These are phyloP conservation scores for Poecilobothrus nobilitatus DNA, from an alignment of 2,888 invertebrate species.

Conservation along the genomic window DNA sequence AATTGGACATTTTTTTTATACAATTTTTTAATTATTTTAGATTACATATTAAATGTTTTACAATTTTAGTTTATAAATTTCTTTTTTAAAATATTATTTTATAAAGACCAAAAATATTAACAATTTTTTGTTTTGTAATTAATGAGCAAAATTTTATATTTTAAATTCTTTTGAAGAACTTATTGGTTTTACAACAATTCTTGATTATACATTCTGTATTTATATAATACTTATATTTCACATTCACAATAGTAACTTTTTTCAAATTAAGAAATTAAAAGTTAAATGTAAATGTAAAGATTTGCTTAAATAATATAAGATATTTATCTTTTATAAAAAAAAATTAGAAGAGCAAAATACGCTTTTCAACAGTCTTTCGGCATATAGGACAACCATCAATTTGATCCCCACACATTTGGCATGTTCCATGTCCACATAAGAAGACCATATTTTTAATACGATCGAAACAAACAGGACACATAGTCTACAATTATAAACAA, in stretches of 20 bases:
- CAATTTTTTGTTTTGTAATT: not conserved
- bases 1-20: not conserved
- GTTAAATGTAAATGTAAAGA: too few relatives aligned
- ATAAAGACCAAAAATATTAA: too few relatives aligned
- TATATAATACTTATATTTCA: not conserved
- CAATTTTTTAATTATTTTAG: not conserved
- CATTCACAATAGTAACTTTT: too few relatives aligned
- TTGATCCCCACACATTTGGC: slow-evolving; percentile 97
- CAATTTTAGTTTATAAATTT: too few relatives aligned
- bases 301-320: too few relatives aligned
- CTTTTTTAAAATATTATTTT: too few relatives aligned
- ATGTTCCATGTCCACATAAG: slow-evolving; percentile 94
- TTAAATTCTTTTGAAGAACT: not conserved
- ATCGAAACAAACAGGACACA: slow-evolving; percentile 97
- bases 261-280: too few relatives aligned
- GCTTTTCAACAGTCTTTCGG: slow-evolving; percentile 90
- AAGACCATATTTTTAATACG: slow-evolving; percentile 98
- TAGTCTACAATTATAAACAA: slow-evolving; percentile 64
- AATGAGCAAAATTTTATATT: not conserved
- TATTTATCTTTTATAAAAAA: not conserved
- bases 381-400: slow-evolving; percentile 97
- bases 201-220: not conserved
- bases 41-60: too few relatives aligned
- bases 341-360: slow-evolving; percentile 79
- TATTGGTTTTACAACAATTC: not conserved